Conservation (phyloP, 2,113 vertebrate genomes). For the Sprattus sprattus region DNA sequence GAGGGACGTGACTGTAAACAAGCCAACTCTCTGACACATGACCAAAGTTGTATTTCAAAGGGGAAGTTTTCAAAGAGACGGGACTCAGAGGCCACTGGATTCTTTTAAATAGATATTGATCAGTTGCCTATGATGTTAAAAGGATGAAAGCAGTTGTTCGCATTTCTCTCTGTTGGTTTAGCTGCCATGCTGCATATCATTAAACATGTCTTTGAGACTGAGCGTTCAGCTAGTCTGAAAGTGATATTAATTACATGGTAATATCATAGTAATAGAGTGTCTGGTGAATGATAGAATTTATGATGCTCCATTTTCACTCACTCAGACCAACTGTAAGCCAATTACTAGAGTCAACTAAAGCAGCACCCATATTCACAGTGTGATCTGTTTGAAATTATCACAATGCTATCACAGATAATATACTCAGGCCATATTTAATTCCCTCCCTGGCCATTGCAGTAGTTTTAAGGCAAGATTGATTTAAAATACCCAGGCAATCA, state of each 20-base stretch:
- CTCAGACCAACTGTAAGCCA: background rate
- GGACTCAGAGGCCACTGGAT: background rate
- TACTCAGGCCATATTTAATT: background rate
- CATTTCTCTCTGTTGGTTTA: background rate
- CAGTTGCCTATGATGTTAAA: background rate
- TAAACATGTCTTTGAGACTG: background rate
- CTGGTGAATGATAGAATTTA: background rate
- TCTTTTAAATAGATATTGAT: background rate
- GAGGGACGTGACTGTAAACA: background rate
- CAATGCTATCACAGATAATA: background rate
- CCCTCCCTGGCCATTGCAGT: background rate
- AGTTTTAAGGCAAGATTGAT: background rate
- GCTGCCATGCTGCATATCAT: background rate
- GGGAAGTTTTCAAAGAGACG: background rate
- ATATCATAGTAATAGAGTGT: background rate
- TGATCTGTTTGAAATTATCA: background rate
- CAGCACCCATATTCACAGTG: background rate
- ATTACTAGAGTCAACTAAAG: background rate
- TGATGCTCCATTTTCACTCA: background rate
- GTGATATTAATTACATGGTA: background rate
- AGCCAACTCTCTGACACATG: background rate
- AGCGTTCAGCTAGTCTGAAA: background rate
- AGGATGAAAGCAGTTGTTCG: slow-evolving; percentile 6
- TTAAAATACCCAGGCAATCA: background rate
- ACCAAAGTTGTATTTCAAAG: slow-evolving; percentile 16